A percentile compares a stretch with the other conserved stretches of the same genome.
These are phyloP conservation scores for Spodoptera littoralis DNA, from an alignment of 2,888 invertebrate species.

Conservation along the genomic window DNA sequence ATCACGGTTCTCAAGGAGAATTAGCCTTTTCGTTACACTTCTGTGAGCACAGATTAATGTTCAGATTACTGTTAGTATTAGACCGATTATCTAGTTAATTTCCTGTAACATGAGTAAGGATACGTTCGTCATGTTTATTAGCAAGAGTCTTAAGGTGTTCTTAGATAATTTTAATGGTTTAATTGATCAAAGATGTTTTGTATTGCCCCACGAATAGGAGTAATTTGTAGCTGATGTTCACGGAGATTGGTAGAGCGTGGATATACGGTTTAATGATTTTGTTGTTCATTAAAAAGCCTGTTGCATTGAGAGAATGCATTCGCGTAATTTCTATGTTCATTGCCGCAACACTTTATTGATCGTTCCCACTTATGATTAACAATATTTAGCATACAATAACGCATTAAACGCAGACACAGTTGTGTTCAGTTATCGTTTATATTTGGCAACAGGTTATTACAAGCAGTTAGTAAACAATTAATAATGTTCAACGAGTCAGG, in stretches of 20 bases:
- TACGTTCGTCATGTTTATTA: slow-evolving; percentile 54
- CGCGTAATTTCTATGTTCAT: slow-evolving; percentile 1
- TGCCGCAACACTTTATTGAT: slow-evolving; percentile 35
- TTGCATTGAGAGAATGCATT: slow-evolving; percentile 8
- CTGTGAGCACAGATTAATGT: slow-evolving; percentile 72
- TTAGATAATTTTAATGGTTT: slow-evolving; percentile 30
- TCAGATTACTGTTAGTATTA: slow-evolving; percentile 76
- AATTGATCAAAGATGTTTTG: slow-evolving; percentile 28
- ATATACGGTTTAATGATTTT: slow-evolving; percentile 16
- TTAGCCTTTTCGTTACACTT: slow-evolving; percentile 72
- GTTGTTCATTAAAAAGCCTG: slow-evolving; percentile 12
- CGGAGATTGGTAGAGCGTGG: slow-evolving; percentile 31
- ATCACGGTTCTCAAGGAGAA: slow-evolving; percentile 81
- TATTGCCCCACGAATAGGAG: slow-evolving; percentile 25
- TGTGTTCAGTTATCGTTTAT: slow-evolving; percentile 50
- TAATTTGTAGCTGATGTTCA: slow-evolving; percentile 14
- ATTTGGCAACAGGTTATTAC: slow-evolving; percentile 56
- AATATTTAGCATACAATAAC: slow-evolving; percentile 47
- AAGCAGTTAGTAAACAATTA: slow-evolving; percentile 59
- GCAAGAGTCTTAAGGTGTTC: slow-evolving; percentile 32
- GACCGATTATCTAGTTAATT: slow-evolving; percentile 75
- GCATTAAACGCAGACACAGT: slow-evolving; percentile 33
- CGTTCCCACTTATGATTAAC: slow-evolving; percentile 21
- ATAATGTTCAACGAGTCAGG: slow-evolving; percentile 59
- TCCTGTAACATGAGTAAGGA: slow-evolving; percentile 66